Evolutionary conservation across 2,888 invertebrate species (phyloP), one percentile per base, ranked within the genome.

Genomic region (Lepidochrysops patricia): DNA sequence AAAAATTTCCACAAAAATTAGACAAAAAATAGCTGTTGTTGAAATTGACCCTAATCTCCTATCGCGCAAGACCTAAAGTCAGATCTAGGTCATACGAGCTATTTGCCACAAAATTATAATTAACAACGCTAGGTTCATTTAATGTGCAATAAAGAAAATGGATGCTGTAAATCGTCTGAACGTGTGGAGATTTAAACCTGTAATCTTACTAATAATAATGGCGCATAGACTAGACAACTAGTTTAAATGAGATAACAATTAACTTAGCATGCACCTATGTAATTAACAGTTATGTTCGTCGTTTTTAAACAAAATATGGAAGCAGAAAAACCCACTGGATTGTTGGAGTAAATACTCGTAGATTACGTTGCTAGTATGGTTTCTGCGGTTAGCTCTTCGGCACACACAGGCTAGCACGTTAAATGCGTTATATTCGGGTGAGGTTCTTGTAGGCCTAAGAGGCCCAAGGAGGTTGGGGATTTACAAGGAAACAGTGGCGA

Each of bases 91-190:
- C 43, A 43, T 19, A 43, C 37, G 15, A 23, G 43, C 43, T 43
- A 43, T 23, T 43, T 43, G 4, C 19, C 23, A 43, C 19, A 43
- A 43, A 43, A 43, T 19, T 23, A 43, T 43, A 43, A 43, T 43
- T 43, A 43, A 43, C 43, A 43, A 43, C 43, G 19, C 19, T 23
- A 43, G 43, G 4, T 43, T 43, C 19, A 43, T 43, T 43, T 43
- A 43, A 43, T 43, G 43, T 43, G 43, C 43, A 43, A 43, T 43
- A 43, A 43, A 43, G 43, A 43, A 43, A 43, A 43, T 43, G 9
- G 19, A 7, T 19, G 43, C 19, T 43, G 43, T 43, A 43, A 19
- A 43, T 43, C 23, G 19, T 23, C 43, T 43, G 43, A 23, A 43
- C 43, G 43, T 43, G 43, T 43, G 43, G 43, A 7, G 29, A 43